Base-by-base conservation (phyloP, 1,140 invertebrate species). In the Andricus grossulariae region DNA sequence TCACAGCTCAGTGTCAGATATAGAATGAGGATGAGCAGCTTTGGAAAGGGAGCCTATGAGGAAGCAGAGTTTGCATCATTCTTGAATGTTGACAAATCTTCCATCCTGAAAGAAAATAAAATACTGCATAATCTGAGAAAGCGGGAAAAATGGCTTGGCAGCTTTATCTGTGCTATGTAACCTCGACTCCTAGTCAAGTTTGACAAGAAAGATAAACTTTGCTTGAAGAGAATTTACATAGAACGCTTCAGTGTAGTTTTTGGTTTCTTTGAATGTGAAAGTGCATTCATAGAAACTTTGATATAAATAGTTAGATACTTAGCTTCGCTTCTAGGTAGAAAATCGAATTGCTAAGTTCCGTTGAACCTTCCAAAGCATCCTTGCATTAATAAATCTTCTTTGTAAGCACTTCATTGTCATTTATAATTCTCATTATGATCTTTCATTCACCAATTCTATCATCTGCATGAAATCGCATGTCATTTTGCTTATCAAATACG, bases 401-500 rank as follows among this genome's bases (percentile, higher is more conserved):
- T n/a, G 32, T 15, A 45, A 66, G 52, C 52, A 54, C 13, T 39
- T 66, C 57, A 60, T 60, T 60, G 21, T 25, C 21, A 60, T 60
- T 60, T 60, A 25, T 25, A 15, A 60, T 60, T 15, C 45, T 39
- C 6, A 39, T 66, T 32, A n/a, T 39, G 25, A 25, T 21, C 2
- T 39, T 10, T 66, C 32, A 39, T 57, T 57, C 19, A 19, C 13
- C 19, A 6, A 25, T 66, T 66, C 12, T 66, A 25, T 66, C 25
- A 66, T 66, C 6, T 66, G 60, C 60, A 66, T 66, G 60, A 45
- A 66, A 25, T 25, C 16, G 60, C 60, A 66, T 66, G 60, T 66
- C 60, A 66, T 66, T 66, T 32, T 10, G 60, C 60, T 66, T 66
- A 39, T 66, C 13, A 39, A 39, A 13, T 5, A 16, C 25, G 16